Percentiles rank a stretch among this genome's conserved stretches.
Evolutionary conservation across 1,140 invertebrate genomes (phyloP).

Genomic region (Harpegnathos saltator): DNA sequence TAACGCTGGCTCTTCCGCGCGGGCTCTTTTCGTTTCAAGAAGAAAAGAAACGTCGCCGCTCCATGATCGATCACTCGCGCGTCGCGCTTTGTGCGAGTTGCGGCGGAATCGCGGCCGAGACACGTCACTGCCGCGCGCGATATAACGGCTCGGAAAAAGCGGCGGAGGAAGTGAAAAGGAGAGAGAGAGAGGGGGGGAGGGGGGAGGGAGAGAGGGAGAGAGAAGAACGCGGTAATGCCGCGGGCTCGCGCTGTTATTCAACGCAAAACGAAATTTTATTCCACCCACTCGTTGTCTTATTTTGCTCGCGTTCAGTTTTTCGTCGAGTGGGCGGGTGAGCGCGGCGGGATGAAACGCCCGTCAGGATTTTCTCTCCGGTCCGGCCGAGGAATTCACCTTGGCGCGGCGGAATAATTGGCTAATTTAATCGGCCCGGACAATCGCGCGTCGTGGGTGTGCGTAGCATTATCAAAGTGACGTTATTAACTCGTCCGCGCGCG

Average conservation of each 20-base stretch:
- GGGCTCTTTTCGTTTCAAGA: too few species aligned
- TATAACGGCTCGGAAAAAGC: background rate
- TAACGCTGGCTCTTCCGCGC: too few species aligned
- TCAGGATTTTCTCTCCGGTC: slow-evolving; percentile 27
- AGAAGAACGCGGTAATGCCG: background rate
- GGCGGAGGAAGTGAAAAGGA: background rate
- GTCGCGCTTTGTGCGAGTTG: too few species aligned
- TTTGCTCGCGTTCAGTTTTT: slow-evolving; percentile 15
- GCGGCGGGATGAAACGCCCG: slow-evolving; percentile 13
- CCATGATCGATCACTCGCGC: too few species aligned
- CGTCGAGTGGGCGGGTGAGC: slow-evolving; percentile 17
- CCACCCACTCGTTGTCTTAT: background rate
- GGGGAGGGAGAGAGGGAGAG: background rate
- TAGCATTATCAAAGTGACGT: slow-evolving; percentile 4
- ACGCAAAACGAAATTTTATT: background rate
- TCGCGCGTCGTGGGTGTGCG: slow-evolving; percentile 25
- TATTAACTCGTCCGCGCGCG: slow-evolving; percentile 19
- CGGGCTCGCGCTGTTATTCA: background rate
- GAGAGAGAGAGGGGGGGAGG: background rate
- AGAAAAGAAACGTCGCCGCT: too few species aligned
- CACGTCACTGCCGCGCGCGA: too few species aligned
- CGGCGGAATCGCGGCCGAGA: too few species aligned
- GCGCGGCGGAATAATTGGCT: slow-evolving; percentile 28
- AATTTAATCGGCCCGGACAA: slow-evolving; percentile 40
- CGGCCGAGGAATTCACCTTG: slow-evolving; percentile 37